Evolutionary conservation across 2,888 invertebrate species (phyloP).

Genomic region (Diplolepis rosae): DNA sequence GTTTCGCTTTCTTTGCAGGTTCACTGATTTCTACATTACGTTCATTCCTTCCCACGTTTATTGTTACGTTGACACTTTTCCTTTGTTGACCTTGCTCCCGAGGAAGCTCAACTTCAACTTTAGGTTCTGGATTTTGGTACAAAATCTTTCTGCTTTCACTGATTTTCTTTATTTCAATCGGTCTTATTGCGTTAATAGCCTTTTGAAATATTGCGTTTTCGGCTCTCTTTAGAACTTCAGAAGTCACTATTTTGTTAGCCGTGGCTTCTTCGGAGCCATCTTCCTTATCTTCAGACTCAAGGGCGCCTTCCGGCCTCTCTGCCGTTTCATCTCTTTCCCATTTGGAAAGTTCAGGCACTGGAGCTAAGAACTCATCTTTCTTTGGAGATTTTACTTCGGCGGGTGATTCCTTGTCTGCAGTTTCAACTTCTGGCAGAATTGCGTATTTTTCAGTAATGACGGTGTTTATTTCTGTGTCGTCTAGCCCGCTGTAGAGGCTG

Average conservation of each 20-base stretch:
- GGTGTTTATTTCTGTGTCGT: slow-evolving; percentile 66
- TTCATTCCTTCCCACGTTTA: slow-evolving; percentile 68
- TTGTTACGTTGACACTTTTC: slow-evolving; percentile 70
- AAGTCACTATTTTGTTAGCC: slow-evolving; percentile 81
- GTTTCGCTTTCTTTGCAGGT: slow-evolving; percentile 64
- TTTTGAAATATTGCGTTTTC: slow-evolving; percentile 95
- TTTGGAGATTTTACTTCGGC: slow-evolving; percentile 57
- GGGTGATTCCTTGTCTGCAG: slow-evolving; percentile 61
- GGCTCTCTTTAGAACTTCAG: slow-evolving; percentile 91
- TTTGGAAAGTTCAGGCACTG: slow-evolving; percentile 87
- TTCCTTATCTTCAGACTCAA: slow-evolving; percentile 67
- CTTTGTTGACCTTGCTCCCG: slow-evolving; percentile 60
- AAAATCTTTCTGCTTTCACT: slow-evolving; percentile 81
- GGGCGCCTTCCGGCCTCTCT: slow-evolving; percentile 72
- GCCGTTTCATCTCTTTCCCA: slow-evolving; percentile 84
- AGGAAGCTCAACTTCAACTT: slow-evolving; percentile 58
- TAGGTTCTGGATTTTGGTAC: slow-evolving; percentile 75
- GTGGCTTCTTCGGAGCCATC: slow-evolving; percentile 64
- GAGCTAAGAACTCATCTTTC: slow-evolving; percentile 81
- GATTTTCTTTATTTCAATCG: slow-evolving; percentile 85
- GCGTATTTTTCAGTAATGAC: slow-evolving; percentile 63
- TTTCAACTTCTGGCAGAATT: slow-evolving; percentile 55
- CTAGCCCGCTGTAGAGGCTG: slow-evolving; percentile 69
- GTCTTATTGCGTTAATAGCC: slow-evolving; percentile 86
- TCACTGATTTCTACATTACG: slow-evolving; percentile 70